phyloP scores from a whole-genome alignment of 2,888 invertebrate genomes.

The Rapana venosa region DNA sequence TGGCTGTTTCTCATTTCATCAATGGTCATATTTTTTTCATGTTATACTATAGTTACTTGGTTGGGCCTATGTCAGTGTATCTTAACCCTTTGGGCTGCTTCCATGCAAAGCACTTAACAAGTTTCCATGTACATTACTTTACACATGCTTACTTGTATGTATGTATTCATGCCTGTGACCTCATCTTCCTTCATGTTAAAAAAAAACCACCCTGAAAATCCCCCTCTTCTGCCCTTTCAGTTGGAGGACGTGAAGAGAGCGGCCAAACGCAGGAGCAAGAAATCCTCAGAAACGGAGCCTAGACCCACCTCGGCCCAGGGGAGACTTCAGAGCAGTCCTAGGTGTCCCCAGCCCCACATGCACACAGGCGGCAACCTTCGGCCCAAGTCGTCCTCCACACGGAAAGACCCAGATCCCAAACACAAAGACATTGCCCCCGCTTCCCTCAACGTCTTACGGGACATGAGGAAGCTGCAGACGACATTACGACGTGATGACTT shows the following conservation, averaged over 20 bases:
- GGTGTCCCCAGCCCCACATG: background rate
- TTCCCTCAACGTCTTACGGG: conserved; percentile 70
- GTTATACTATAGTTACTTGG: no score
- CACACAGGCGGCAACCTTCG: background rate
- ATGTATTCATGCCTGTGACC: background rate
- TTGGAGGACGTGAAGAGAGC: conserved; percentile 32
- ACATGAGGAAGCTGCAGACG: conserved; percentile 76
- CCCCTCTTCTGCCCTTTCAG: background rate
- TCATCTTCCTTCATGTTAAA: background rate
- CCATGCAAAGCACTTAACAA: no score
- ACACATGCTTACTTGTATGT: background rate
- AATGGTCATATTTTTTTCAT: no score
- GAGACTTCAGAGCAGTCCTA: background rate
- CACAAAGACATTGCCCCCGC: conserved; percentile 15
- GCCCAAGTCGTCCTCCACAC: conserved; percentile 30
- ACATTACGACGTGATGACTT: conserved; percentile 75
- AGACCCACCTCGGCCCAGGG: conserved; percentile 44
- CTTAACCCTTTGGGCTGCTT: background rate
- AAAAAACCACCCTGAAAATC: no score
- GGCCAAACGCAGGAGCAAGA: conserved; percentile 12
- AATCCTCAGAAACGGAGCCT: conserved; percentile 21
- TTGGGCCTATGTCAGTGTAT: background rate
- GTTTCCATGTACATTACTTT: no score
- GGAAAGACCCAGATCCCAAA: background rate
- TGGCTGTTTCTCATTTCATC: no score